A percentile compares a stretch with the other conserved stretches of the same genome.
Conservation (phyloP, 2,797 vertebrate genomes). For the Heteromormyrus szaboi region DNA sequence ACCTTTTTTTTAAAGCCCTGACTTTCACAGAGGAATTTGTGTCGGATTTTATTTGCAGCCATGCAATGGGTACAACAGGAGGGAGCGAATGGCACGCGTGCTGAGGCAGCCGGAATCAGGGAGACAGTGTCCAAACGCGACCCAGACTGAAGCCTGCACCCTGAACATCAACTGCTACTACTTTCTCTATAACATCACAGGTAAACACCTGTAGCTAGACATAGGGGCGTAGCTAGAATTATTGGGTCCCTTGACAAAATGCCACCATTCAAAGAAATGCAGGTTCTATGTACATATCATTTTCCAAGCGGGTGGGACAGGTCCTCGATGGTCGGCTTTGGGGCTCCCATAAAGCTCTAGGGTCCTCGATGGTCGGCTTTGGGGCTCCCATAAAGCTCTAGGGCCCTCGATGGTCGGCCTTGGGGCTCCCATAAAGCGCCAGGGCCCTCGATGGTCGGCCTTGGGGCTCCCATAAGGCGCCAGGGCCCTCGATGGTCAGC, state of each 20-base stretch:
- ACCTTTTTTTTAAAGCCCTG: neutral
- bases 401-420: too few relatives aligned
- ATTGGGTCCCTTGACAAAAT: neutral
- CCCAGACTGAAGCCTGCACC: conserved; percentile 73
- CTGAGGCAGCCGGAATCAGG: conserved; percentile 76
- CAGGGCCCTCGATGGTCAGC: too few relatives aligned
- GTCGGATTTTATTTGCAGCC: conserved; percentile 61
- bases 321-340: too few relatives aligned
- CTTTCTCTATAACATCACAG: conserved; percentile 96
- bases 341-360: too few relatives aligned
- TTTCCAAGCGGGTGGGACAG: too few relatives aligned
- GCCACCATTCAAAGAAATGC: neutral
- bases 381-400: too few relatives aligned
- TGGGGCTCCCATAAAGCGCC: too few relatives aligned
- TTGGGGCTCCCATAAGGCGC: too few relatives aligned
- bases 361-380: too few relatives aligned
- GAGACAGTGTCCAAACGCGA: conserved; percentile 70
- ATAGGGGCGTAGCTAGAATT: neutral
- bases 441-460: too few relatives aligned
- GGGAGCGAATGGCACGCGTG: conserved; percentile 68
- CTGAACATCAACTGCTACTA: conserved; percentile 94
- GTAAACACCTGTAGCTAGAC: conserved; percentile 48
- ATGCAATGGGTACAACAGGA: conserved; percentile 70
- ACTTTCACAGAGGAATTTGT: neutral
- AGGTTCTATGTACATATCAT: neutral